A percentile compares a stretch with the other conserved stretches of the same genome.
Evolutionary conservation across 2,113 vertebrate genomes (phyloP).

Genomic region (Upupa epops): DNA sequence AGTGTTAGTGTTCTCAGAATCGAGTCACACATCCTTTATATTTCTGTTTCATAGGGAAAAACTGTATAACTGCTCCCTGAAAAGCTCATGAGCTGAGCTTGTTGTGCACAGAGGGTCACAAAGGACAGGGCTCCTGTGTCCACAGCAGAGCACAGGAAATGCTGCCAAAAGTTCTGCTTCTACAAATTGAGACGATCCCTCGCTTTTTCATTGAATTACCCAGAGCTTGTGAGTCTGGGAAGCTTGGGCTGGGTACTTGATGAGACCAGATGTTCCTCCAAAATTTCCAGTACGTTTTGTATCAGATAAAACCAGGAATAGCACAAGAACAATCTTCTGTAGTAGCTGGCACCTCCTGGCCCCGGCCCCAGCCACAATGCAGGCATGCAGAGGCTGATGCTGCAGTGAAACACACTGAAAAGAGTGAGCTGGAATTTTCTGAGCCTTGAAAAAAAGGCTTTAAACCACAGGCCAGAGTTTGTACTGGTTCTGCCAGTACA

Average conservation of each 20-base stretch:
- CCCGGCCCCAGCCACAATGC: background rate
- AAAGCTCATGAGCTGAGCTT: background rate
- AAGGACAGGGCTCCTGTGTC: background rate
- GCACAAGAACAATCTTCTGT: background rate
- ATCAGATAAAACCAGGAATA: conserved; percentile 34
- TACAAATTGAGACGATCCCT: background rate
- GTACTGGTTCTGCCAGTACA: background rate
- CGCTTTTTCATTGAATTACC: background rate
- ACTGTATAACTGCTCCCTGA: background rate
- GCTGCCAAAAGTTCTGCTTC: background rate
- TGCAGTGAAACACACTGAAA: conserved; percentile 10
- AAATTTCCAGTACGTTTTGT: conserved; percentile 21
- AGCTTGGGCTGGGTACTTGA: background rate
- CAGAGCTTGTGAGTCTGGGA: background rate
- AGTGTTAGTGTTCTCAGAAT: background rate
- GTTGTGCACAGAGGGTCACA: background rate
- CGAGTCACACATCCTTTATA: accelerated
- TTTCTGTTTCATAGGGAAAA: background rate
- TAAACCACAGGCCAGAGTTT: background rate
- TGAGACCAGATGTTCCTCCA: conserved; percentile 43
- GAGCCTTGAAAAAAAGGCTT: conserved; percentile 9
- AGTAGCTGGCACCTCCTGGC: conserved; percentile 42
- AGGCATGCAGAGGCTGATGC: background rate
- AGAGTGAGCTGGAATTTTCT: background rate
- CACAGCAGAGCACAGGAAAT: background rate